These are phyloP conservation scores for Symphodus melops DNA, from an alignment of 2,113 vertebrate species.

Conservation along the genomic window DNA sequence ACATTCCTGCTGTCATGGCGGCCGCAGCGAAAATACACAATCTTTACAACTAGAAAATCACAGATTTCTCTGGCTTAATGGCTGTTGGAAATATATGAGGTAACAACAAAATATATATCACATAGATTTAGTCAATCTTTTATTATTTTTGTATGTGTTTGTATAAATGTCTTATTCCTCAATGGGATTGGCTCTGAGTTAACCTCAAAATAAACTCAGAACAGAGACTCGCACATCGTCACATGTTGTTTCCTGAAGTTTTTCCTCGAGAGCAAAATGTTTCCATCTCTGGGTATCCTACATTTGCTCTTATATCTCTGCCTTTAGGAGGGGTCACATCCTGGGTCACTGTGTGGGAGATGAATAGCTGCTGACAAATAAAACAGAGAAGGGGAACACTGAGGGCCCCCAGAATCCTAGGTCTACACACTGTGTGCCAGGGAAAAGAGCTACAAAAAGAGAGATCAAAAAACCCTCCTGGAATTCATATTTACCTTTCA, in stretches of 20 bases:
- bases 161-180: neutral
- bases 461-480: slow-evolving; percentile 49
- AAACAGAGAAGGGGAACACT: slow-evolving; percentile 25
- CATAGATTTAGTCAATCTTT: too few relatives aligned
- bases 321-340: slow-evolving; percentile 36
- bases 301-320: slow-evolving; percentile 22
- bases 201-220: neutral
- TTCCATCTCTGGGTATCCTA: slow-evolving; percentile 5
- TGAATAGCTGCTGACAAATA: slow-evolving; percentile 51
- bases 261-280: neutral
- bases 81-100: too few relatives aligned
- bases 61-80: too few relatives aligned
- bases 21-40: too few relatives aligned
- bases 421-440: slow-evolving; percentile 33
- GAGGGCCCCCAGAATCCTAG: slow-evolving; percentile 24
- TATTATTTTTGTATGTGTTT: too few relatives aligned
- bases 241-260: slow-evolving; percentile 2
- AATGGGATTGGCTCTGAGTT: neutral
- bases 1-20: too few relatives aligned
- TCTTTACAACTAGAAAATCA: too few relatives aligned
- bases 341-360: slow-evolving; percentile 49
- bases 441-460: slow-evolving; percentile 32
- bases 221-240: neutral
- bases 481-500: slow-evolving; percentile 68
- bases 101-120: too few relatives aligned